phyloP scores from a whole-genome alignment of 2,888 invertebrate species.

The Acleris holmiana region DNA sequence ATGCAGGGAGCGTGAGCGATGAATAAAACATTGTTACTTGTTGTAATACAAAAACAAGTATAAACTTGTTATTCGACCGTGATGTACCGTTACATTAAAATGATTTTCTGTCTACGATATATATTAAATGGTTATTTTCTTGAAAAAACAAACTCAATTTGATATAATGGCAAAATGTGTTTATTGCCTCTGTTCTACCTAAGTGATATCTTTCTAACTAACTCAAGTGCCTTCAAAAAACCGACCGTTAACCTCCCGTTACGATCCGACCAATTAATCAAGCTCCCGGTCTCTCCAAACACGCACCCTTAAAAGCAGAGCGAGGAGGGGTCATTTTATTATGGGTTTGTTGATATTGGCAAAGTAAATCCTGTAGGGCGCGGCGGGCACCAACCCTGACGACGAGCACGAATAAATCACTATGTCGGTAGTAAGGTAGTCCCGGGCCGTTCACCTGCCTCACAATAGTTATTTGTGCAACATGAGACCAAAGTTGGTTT shows the following conservation, averaged over 20 bases:
- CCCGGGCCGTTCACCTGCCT: slow-evolving; percentile 65
- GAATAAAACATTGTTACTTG: slow-evolving; percentile 32
- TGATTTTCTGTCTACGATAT: too few species aligned
- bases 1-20: slow-evolving; percentile 53
- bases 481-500: too few species aligned
- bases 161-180: too few species aligned
- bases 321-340: slow-evolving; percentile 50
- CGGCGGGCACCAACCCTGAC: slow-evolving; percentile 48
- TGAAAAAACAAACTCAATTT: background rate
- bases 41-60: slow-evolving; percentile 41
- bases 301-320: slow-evolving; percentile 13
- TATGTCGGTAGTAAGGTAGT: slow-evolving; percentile 51
- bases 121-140: background rate
- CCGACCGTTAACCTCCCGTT: slow-evolving; percentile 56
- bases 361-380: slow-evolving; percentile 48
- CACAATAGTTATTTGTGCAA: too few species aligned
- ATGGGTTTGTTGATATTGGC: slow-evolving; percentile 51
- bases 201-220: slow-evolving; percentile 42
- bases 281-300: slow-evolving; percentile 40
- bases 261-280: slow-evolving; percentile 57
- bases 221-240: slow-evolving; percentile 43
- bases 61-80: slow-evolving; percentile 7
- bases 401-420: slow-evolving; percentile 70
- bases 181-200: slow-evolving; percentile 38
- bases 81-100: slow-evolving; percentile 16